Percentiles rank a stretch among this genome's conserved stretches.
Conservation (phyloP, 2,797 vertebrate genomes). For the Otolemur crassicaudatus region DNA sequence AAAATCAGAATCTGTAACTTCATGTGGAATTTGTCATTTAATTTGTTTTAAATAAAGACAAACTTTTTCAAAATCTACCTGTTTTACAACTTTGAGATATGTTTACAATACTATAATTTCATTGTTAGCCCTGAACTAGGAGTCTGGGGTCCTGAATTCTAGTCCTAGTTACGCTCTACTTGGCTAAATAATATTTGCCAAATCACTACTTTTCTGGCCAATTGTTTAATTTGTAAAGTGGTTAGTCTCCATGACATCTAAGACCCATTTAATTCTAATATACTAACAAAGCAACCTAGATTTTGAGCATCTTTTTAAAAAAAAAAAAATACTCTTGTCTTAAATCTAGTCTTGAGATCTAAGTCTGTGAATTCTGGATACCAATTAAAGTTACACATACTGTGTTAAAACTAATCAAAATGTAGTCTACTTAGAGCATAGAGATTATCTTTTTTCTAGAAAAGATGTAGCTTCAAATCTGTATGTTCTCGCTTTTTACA, state of each 20-base stretch:
- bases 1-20: constrained; percentile 51
- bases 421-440: not conserved
- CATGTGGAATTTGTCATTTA: constrained; percentile 13
- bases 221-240: constrained; percentile 35
- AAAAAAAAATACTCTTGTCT: not conserved
- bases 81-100: constrained; percentile 13
- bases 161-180: not conserved
- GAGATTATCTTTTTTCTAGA: constrained; percentile 46
- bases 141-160: constrained; percentile 9
- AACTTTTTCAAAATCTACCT: constrained; percentile 17
- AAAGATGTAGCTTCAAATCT: constrained; percentile 30
- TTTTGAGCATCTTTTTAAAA: constrained; percentile 12
- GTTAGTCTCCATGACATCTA: constrained; percentile 6
- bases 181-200: constrained; percentile 1
- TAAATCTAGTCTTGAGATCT: not conserved
- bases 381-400: not conserved
- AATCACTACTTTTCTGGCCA: constrained; percentile 9
- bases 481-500: not conserved
- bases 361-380: constrained; percentile 30
- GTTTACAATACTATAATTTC: constrained; percentile 51
- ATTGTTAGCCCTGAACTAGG: constrained; percentile 12
- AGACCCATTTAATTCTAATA: not conserved
- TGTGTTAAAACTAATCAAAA: constrained; percentile 40
- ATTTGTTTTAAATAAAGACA: constrained; percentile 52
- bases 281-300: constrained; percentile 36